phyloP scores from a whole-genome alignment of 2,797 vertebrate species.

The Eulemur coronatus region DNA sequence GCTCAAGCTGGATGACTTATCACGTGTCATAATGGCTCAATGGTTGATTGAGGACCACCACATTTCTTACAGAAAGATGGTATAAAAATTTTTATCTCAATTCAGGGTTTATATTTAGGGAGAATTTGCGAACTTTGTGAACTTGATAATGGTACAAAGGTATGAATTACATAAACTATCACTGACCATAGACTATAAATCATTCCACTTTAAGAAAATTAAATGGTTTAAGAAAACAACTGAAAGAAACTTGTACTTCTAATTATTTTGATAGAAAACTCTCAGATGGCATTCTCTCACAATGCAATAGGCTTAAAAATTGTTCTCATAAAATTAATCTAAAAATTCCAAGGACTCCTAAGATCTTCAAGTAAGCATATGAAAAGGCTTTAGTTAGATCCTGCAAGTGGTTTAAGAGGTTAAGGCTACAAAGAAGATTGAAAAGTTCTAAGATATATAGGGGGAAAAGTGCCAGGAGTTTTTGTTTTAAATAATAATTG shows the following conservation, averaged over 20 bases:
- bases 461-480: neutral
- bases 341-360: constrained; percentile 49
- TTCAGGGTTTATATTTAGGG: neutral
- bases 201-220: constrained; percentile 26
- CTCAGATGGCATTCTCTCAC: constrained; percentile 14
- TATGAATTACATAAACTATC: constrained; percentile 41
- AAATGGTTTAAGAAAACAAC: constrained; percentile 42
- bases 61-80: neutral
- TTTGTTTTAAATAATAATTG: neutral
- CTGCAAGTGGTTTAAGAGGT: neutral
- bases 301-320: neutral
- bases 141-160: neutral
- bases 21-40: neutral
- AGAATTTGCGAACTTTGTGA: constrained; percentile 33
- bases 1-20: neutral
- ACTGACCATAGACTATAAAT: neutral
- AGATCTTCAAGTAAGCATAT: constrained; percentile 15
- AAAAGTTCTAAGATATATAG: neutral
- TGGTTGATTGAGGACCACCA: neutral
- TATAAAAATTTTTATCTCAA: neutral
- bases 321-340: constrained; percentile 32
- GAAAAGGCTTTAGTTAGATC: neutral
- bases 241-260: neutral
- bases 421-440: constrained; percentile 16
- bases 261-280: constrained; percentile 47